Evolutionary conservation across 2,113 vertebrate genomes (phyloP).

Genomic region (Danionella cerebrum): DNA sequence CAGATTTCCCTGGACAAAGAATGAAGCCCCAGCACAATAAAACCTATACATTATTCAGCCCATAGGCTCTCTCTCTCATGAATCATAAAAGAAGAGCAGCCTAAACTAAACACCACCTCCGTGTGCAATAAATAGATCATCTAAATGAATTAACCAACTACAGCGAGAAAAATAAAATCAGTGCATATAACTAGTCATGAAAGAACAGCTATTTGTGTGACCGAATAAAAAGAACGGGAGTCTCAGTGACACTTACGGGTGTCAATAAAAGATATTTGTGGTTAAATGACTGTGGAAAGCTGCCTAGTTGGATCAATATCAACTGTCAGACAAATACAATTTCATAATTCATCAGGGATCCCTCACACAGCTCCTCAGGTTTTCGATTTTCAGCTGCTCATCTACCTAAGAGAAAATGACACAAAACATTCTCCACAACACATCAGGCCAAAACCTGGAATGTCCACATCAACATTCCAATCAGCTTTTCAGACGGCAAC

Average conservation of each 20-base stretch:
- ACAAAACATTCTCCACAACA: background rate
- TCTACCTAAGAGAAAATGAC: background rate
- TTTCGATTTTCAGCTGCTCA: background rate
- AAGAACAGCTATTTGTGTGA: background rate
- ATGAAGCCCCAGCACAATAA: constrained; percentile 28
- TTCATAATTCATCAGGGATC: constrained; percentile 3
- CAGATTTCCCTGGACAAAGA: constrained; percentile 32
- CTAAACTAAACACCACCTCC: constrained; percentile 16
- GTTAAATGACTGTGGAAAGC: background rate
- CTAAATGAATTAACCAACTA: background rate
- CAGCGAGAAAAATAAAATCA: background rate
- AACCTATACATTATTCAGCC: constrained; percentile 18
- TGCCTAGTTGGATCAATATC: constrained; percentile 11
- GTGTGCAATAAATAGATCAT: background rate
- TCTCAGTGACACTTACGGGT: background rate
- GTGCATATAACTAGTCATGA: background rate
- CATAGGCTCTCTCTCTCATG: background rate
- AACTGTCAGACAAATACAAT: background rate
- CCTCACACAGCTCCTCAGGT: background rate
- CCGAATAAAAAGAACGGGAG: background rate
- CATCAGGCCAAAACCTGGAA: too few relatives aligned
- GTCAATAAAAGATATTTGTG: constrained; percentile 1
- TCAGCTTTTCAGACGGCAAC: too few relatives aligned
- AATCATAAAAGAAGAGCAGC: background rate
- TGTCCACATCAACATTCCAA: too few relatives aligned